Conservation (phyloP, 2,113 vertebrate species). For the Ifrita kowaldi region DNA sequence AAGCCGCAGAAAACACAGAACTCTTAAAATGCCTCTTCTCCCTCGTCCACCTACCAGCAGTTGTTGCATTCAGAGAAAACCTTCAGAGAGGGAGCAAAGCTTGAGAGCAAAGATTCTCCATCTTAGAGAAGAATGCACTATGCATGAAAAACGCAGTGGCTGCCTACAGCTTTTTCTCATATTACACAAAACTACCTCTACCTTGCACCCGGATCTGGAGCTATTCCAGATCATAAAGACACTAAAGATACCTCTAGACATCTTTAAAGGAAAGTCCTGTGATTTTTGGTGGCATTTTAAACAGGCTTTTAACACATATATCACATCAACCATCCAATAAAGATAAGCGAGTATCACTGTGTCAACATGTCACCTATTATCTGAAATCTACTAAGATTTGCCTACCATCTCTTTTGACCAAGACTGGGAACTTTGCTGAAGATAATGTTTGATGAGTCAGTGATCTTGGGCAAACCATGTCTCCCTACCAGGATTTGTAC, state of each 20-base stretch:
- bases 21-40: neutral
- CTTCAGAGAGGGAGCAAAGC: neutral
- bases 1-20: neutral
- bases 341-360: neutral
- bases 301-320: neutral
- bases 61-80: neutral
- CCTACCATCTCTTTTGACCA: neutral
- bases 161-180: neutral
- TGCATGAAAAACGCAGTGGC: neutral
- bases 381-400: neutral
- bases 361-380: neutral
- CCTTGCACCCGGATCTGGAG: neutral
- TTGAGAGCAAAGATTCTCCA: neutral
- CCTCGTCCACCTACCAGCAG: neutral
- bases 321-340: neutral
- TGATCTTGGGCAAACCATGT: neutral
- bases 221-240: neutral
- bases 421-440: neutral
- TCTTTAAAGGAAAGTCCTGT: neutral
- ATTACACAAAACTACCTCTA: neutral
- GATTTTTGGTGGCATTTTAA: neutral
- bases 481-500: neutral
- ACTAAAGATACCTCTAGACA: neutral
- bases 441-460: neutral
- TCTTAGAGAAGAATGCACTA: neutral